Evolutionary conservation across 2,888 invertebrate species (phyloP).

Genomic region (Heteromyza rotundicornis): DNA sequence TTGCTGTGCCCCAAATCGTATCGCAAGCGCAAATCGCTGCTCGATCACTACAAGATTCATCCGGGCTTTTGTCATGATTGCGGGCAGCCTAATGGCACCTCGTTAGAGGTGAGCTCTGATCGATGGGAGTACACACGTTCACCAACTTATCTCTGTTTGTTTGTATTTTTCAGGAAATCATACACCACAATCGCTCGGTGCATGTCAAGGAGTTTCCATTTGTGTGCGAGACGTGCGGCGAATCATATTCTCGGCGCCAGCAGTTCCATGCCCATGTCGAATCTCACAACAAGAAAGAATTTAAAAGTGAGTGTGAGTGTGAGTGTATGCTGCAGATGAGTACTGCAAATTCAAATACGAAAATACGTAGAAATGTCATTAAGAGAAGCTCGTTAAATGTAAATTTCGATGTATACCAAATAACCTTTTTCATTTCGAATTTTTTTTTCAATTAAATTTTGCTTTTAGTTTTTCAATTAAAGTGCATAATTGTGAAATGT

Average conservation of each 20-base stretch:
- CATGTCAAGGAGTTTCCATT: conserved; percentile 62
- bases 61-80: conserved; percentile 62
- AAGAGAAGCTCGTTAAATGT: too few relatives aligned
- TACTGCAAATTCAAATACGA: background rate
- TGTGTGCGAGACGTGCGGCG: conserved; percentile 62
- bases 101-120: conserved; percentile 51
- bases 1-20: conserved; percentile 60
- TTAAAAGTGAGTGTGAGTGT: conserved; percentile 59
- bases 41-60: conserved; percentile 62
- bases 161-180: conserved; percentile 62
- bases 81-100: conserved; percentile 59
- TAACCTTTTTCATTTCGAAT: too few relatives aligned
- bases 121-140: too few relatives aligned
- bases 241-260: conserved; percentile 61
- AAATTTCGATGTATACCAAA: conserved; percentile 42
- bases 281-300: conserved; percentile 62
- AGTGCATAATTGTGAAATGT: too few relatives aligned
- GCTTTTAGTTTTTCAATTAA: conserved; percentile 11
- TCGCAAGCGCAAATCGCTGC: conserved; percentile 59
- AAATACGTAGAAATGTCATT: background rate
- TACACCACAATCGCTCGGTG: conserved; percentile 59
- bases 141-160: too few relatives aligned
- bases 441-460: too few relatives aligned
- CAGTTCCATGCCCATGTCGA: conserved; percentile 62
- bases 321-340: too few relatives aligned